Percentiles rank a stretch among this genome's conserved stretches.
Evolutionary conservation across 2,888 invertebrate species (phyloP).

Genomic region (Ptychoptera albimana): DNA sequence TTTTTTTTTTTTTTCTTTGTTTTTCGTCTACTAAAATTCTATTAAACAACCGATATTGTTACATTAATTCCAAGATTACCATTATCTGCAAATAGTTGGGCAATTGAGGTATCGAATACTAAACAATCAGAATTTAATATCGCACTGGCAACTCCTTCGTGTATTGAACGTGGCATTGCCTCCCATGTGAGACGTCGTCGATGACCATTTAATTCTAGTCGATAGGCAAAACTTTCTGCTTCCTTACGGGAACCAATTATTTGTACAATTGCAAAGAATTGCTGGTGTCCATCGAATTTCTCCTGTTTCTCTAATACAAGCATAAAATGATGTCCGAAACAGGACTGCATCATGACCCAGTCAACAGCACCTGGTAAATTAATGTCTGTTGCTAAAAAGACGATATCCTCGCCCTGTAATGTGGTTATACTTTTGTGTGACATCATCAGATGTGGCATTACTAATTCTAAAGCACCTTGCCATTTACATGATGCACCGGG

Average conservation of each 20-base stretch:
- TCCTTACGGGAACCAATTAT: conserved; percentile 97
- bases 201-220: conserved; percentile 92
- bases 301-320: conserved; percentile 96
- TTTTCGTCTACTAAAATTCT: too few species aligned
- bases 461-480: conserved; percentile 95
- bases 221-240: conserved; percentile 96
- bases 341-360: conserved; percentile 99
- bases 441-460: conserved; percentile 96
- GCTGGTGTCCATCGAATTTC: conserved; percentile 91
- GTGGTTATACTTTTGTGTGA: conserved; percentile 97
- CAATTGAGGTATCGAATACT: conserved; percentile 96
- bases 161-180: conserved; percentile 95
- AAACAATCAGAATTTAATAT: conserved; percentile 97
- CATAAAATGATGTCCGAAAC: conserved; percentile 99
- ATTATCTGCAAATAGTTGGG: conserved; percentile 96
- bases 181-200: conserved; percentile 95
- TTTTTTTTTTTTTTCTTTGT: too few species aligned
- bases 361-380: conserved; percentile 98
- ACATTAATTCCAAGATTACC: conserved; percentile 99
- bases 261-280: conserved; percentile 97
- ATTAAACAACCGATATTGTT: conserved; percentile 83
- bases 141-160: conserved; percentile 95
- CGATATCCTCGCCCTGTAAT: conserved; percentile 97
- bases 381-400: conserved; percentile 98
- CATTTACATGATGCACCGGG: conserved; percentile 99